Evolutionary conservation across 2,113 vertebrate species (phyloP).

Genomic region (Atractosteus spatula): DNA sequence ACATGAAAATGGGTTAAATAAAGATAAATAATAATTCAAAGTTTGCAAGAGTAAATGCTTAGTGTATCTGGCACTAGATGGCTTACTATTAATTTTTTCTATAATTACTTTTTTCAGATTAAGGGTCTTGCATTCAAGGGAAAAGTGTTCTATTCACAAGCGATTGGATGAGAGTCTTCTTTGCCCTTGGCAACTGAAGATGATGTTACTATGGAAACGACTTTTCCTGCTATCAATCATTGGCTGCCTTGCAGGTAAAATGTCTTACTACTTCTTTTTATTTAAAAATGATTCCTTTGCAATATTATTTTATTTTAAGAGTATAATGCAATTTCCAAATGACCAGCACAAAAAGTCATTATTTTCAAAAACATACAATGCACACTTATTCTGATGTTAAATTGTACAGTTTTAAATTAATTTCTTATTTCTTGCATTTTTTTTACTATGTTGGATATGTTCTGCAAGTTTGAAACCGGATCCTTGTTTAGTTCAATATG

Average conservation of each 20-base stretch:
- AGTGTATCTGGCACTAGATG: conserved; percentile 54
- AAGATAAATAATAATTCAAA: no score
- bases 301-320: conserved; percentile 24
- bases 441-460: no score
- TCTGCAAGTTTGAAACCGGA: no score
- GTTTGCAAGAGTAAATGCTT: conserved; percentile 30
- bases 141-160: conserved; percentile 61
- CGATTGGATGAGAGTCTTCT: conserved; percentile 66
- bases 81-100: conserved; percentile 65
- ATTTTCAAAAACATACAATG: background rate
- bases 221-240: conserved; percentile 82
- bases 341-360: background rate
- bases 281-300: conserved; percentile 32
- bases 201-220: conserved; percentile 91
- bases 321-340: background rate
- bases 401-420: no score
- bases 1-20: no score
- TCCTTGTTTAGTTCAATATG: no score
- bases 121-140: conserved; percentile 67
- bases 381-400: no score
- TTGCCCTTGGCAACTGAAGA: conserved; percentile 76
- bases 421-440: no score
- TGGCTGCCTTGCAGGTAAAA: conserved; percentile 90
- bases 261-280: conserved; percentile 47
- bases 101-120: conserved; percentile 80